phyloP scores from a whole-genome alignment of 2,797 vertebrate species.

The Enteromius thamalakanensis region DNA sequence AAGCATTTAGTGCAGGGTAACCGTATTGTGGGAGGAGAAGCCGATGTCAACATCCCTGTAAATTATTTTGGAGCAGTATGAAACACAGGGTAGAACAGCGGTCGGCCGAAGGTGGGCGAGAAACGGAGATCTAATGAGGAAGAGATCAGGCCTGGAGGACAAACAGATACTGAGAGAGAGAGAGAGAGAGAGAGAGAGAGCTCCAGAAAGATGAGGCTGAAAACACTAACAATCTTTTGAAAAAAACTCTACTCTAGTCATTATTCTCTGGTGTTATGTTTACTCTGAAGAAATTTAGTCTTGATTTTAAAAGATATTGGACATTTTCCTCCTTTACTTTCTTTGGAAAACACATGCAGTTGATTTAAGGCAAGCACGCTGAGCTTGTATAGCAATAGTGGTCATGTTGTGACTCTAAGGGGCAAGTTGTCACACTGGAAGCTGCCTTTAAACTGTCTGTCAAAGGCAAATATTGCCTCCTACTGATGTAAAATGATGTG shows the following conservation, averaged over 20 bases:
- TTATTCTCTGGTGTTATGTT: background rate
- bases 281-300: too few species aligned
- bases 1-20: constrained; percentile 55
- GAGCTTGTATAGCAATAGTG: background rate
- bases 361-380: background rate
- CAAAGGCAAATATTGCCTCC: background rate
- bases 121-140: constrained; percentile 55
- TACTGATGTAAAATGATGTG: background rate
- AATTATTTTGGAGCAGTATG: constrained; percentile 56
- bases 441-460: background rate
- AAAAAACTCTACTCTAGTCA: background rate
- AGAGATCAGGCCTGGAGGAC: constrained; percentile 45
- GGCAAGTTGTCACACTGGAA: background rate
- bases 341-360: background rate
- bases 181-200: background rate
- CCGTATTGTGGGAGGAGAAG: constrained; percentile 50
- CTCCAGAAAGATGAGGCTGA: background rate
- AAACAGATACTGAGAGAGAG: constrained; percentile 24
- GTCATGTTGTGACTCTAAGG: background rate
- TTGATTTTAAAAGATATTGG: background rate
- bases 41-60: constrained; percentile 57
- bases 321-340: background rate
- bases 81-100: constrained; percentile 46
- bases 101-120: constrained; percentile 26
- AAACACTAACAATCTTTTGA: background rate